Conservation (phyloP, 2,888 invertebrate genomes). For the Marasmarcha lunaedactyla region DNA sequence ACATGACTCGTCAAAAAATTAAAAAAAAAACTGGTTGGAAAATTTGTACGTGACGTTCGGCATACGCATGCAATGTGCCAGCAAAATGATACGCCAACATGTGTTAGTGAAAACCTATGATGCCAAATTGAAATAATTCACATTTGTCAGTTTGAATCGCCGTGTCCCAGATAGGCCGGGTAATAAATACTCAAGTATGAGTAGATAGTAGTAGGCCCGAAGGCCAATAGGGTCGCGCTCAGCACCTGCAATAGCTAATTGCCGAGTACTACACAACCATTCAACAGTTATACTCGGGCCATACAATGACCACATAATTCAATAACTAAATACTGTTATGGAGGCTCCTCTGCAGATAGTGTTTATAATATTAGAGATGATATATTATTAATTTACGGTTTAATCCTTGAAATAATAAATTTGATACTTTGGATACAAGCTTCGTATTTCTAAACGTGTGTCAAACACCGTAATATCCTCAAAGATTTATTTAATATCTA, state of each 20-base stretch:
- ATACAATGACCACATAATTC: conserved; percentile 1
- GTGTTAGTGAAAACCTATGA: conserved; percentile 23
- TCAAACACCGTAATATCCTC: too few relatives aligned
- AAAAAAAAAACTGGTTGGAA: conserved; percentile 11
- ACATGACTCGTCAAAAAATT: conserved; percentile 15
- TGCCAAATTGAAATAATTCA: conserved; percentile 23
- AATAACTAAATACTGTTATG: conserved; percentile 30
- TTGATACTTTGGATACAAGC: too few relatives aligned
- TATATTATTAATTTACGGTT: too few relatives aligned
- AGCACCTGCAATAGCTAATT: conserved; percentile 58
- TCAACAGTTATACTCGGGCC: conserved; percentile 42
- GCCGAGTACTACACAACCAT: conserved; percentile 40
- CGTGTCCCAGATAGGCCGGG: conserved; percentile 31
- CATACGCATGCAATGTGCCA: conserved; percentile 32
- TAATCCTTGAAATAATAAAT: too few relatives aligned
- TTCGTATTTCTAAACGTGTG: too few relatives aligned
- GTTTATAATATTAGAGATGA: too few relatives aligned
- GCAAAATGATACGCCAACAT: conserved; percentile 25
- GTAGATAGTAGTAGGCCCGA: conserved; percentile 17
- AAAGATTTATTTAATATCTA: too few relatives aligned
- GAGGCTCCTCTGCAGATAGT: conserved; percentile 1
- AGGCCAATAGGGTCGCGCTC: conserved; percentile 55
- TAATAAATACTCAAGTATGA: conserved; percentile 41
- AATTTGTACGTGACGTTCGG: conserved; percentile 14
- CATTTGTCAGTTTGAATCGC: conserved; percentile 26